Conservation (phyloP, 92 coral and sea anemone genomes). For the Epizoanthus stellaris region DNA sequence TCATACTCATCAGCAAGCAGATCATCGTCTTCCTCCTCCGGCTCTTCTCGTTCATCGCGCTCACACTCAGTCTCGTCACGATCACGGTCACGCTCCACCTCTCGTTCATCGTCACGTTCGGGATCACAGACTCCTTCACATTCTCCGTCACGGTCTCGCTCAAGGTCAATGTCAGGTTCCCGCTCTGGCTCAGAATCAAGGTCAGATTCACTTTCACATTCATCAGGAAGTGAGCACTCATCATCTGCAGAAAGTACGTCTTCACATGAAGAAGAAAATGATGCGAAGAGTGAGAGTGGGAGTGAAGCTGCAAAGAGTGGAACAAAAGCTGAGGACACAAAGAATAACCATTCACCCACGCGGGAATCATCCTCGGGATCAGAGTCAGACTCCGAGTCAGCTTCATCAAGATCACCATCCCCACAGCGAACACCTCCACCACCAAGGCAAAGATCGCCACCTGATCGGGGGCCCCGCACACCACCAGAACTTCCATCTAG, state of each 20-base stretch:
- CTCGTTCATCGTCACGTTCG: slow-evolving; percentile 91
- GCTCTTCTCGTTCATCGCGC: slow-evolving; percentile 78
- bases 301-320: slow-evolving; percentile 37
- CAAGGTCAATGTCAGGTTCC: slow-evolving; percentile 54
- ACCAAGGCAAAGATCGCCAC: slow-evolving; percentile 33
- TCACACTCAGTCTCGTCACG: slow-evolving; percentile 15
- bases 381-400: slow-evolving; percentile 36
- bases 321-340: slow-evolving; percentile 32
- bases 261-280: slow-evolving; percentile 14
- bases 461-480: slow-evolving; percentile 60
- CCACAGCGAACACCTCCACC: slow-evolving; percentile 49
- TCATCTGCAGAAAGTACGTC: slow-evolving; percentile 22
- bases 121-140: slow-evolving; percentile 86
- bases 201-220: slow-evolving; percentile 60
- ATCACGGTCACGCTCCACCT: slow-evolving; percentile 72
- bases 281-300: slow-evolving; percentile 24
- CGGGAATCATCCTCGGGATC: slow-evolving; percentile 68
- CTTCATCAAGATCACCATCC: slow-evolving; percentile 44
- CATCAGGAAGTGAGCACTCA: slow-evolving; percentile 87
- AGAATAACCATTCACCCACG: slow-evolving; percentile 41
- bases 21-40: slow-evolving; percentile 85
- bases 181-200: slow-evolving; percentile 34
- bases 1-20: slow-evolving; percentile 71
- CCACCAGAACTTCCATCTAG: slow-evolving; percentile 53
- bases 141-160: slow-evolving; percentile 79